Evolutionary conservation across 2,797 vertebrate genomes (phyloP).

Genomic region (Emydoidea blandingii): DNA sequence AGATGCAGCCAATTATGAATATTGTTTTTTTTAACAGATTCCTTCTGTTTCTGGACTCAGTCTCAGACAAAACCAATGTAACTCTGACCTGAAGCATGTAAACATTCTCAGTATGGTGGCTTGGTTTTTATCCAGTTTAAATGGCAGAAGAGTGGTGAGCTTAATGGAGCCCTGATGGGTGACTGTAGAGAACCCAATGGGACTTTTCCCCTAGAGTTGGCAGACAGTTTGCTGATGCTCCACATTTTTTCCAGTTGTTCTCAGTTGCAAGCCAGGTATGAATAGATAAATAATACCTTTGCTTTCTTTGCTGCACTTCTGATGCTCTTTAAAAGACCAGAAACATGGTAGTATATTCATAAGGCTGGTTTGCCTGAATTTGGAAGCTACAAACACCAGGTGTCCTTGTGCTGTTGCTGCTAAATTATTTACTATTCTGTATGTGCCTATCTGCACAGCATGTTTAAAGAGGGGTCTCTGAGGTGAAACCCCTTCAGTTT

Average conservation of each 20-base stretch:
- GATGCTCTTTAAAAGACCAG: conserved; percentile 52
- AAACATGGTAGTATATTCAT: background rate
- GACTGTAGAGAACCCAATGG: accelerated
- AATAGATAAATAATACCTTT: conserved; percentile 2
- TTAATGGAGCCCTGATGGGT: accelerated
- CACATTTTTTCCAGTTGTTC: background rate
- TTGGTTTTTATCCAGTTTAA: background rate
- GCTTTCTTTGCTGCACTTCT: background rate
- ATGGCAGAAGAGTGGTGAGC: background rate
- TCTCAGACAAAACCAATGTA: accelerated
- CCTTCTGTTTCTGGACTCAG: accelerated
- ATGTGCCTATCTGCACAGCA: background rate
- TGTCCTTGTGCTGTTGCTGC: conserved; percentile 60
- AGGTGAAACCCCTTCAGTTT: conserved; percentile 66
- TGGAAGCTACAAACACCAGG: background rate
- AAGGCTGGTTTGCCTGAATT: background rate
- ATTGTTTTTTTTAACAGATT: background rate
- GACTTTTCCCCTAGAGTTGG: background rate
- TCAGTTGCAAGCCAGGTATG: background rate
- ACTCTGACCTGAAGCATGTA: background rate
- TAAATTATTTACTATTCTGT: conserved; percentile 58
- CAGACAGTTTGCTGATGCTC: background rate
- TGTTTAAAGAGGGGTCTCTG: conserved; percentile 41
- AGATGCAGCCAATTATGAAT: accelerated
- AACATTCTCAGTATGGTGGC: background rate